Conservation (phyloP, 2,888 invertebrate species). For the Meteorus cinctellus region DNA sequence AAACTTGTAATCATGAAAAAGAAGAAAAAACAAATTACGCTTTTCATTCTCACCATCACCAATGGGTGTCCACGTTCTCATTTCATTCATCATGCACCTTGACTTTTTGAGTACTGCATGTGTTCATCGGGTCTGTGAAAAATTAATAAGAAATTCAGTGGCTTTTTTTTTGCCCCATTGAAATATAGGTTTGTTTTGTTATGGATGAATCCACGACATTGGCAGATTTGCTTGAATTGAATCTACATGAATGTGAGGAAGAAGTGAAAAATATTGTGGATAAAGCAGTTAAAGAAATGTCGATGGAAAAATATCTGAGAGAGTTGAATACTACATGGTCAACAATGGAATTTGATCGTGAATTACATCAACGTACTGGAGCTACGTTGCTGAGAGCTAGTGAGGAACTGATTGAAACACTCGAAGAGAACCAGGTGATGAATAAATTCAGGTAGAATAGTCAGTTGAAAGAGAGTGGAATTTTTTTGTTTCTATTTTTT, state of each 20-base stretch:
- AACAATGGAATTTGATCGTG: conserved; percentile 93
- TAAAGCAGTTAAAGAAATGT: conserved; percentile 98
- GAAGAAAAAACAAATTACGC: not conserved
- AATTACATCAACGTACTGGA: conserved; percentile 90
- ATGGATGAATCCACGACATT: conserved; percentile 95
- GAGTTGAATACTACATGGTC: conserved; percentile 95
- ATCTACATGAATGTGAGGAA: conserved; percentile 97
- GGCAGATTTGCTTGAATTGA: conserved; percentile 91
- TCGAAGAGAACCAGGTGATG: conserved; percentile 95
- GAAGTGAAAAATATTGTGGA: conserved; percentile 98
- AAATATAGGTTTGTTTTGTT: conserved; percentile 87
- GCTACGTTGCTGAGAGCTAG: conserved; percentile 90
- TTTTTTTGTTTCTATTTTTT: too few species aligned
- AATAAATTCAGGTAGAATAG: not conserved
- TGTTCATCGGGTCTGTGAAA: conserved; percentile 16
- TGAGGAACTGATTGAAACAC: conserved; percentile 96
- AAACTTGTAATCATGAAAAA: not conserved
- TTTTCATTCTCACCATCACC: conserved; percentile 4
- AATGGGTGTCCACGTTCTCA: conserved; percentile 36
- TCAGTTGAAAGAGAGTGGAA: too few species aligned
- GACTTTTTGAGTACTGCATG: not conserved
- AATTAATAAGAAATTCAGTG: conserved; percentile 15
- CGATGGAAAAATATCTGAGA: conserved; percentile 95
- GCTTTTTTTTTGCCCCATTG: conserved; percentile 32
- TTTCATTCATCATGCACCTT: conserved; percentile 34